Conservation (phyloP, 2,113 vertebrate genomes). For the Danio rerio region GRCz12tu NC_133184.1:13781501-13782000, state of each 20-base stretch:
- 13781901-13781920: not conserved
- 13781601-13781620: slow-evolving; percentile 88
- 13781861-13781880: slow-evolving; percentile 35
- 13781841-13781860: slow-evolving; percentile 77
- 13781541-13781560: slow-evolving; percentile 88
- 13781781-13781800: slow-evolving; percentile 86
- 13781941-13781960: slow-evolving; percentile 7
- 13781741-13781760: slow-evolving; percentile 85
- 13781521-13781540: slow-evolving; percentile 92
- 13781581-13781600: slow-evolving; percentile 93
- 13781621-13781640: slow-evolving; percentile 91
- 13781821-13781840: slow-evolving; percentile 91
- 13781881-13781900: slow-evolving; percentile 15
- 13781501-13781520: slow-evolving; percentile 84
- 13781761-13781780: slow-evolving; percentile 84
- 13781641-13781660: slow-evolving; percentile 89
- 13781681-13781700: slow-evolving; percentile 92
- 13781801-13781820: slow-evolving; percentile 88
- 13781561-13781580: slow-evolving; percentile 97
- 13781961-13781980: not conserved
- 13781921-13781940: not conserved
- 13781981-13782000: slow-evolving; percentile 39
- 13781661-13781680: slow-evolving; percentile 92
- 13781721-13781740: slow-evolving; percentile 78
- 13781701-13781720: slow-evolving; percentile 80